These are phyloP conservation scores for Hassar affinis DNA, from an alignment of 2,113 vertebrate species.

Conservation along the genomic window DNA sequence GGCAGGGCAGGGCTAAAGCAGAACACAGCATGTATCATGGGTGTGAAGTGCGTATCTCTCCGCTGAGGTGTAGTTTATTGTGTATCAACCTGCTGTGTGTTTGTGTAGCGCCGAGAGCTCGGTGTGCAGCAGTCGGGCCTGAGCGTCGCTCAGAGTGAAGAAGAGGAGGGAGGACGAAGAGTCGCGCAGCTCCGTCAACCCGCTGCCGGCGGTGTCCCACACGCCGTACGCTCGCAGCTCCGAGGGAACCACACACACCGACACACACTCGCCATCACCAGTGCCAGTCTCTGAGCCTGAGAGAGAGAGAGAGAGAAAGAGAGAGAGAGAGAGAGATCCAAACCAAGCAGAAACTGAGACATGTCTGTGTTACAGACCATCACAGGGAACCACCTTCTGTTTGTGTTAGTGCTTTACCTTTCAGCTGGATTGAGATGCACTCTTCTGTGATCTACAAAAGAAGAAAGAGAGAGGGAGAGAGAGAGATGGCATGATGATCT, in stretches of 20 bases:
- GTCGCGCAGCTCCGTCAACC: conserved; percentile 48
- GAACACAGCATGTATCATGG: not conserved
- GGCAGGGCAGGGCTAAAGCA: conserved; percentile 55
- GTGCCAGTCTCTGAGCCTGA: conserved; percentile 4
- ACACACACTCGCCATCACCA: not conserved
- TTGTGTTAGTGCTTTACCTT: conserved; percentile 28
- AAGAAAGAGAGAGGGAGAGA: not conserved
- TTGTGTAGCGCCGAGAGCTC: conserved; percentile 60
- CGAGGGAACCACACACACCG: conserved; percentile 63
- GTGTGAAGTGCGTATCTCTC: too few species aligned
- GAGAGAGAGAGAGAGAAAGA: not conserved
- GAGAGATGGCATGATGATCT: not conserved
- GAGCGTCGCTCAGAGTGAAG: conserved; percentile 67
- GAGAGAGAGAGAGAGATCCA: conserved; percentile 1
- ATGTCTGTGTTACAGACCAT: not conserved
- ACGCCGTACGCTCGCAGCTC: conserved; percentile 66
- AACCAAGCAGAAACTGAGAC: too few species aligned
- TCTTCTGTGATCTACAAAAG: conserved; percentile 51
- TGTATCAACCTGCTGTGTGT: conserved; percentile 39
- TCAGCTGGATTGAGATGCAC: conserved; percentile 43
- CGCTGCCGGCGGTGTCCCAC: conserved; percentile 61
- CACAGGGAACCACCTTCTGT: not conserved
- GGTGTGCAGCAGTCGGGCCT: conserved; percentile 64
- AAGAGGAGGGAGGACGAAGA: conserved; percentile 70
- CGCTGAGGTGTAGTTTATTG: not conserved